phyloP scores from a whole-genome alignment of 2,888 invertebrate species.

The Tanytarsus gracilentus region DNA sequence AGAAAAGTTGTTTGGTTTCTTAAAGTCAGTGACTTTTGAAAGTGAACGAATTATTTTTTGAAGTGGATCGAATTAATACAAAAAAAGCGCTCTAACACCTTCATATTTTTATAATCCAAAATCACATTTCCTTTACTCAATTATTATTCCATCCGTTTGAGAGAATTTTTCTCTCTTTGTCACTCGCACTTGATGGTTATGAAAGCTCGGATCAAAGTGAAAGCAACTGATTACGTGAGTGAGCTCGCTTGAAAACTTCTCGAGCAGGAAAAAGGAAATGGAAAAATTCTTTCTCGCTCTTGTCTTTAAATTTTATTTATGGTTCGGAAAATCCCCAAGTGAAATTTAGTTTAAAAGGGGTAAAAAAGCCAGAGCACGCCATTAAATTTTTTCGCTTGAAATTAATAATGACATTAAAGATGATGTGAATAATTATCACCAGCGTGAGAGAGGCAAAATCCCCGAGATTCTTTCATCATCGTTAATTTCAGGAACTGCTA shows the following conservation, averaged over 20 bases:
- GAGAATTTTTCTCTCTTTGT: no score
- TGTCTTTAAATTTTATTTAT: no score
- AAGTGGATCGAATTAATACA: no score
- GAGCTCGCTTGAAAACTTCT: background rate
- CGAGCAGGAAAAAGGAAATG: conserved; percentile 26
- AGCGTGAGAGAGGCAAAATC: conserved; percentile 1
- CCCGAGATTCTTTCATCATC: conserved; percentile 16
- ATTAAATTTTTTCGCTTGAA: background rate
- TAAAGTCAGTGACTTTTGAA: no score
- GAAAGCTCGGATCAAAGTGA: conserved; percentile 21
- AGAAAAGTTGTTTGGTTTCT: no score
- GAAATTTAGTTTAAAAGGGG: background rate
- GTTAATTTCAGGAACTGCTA: conserved; percentile 23
- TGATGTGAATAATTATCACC: conserved; percentile 23
- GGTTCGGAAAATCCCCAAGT: no score
- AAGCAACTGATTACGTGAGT: background rate
- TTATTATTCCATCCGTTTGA: background rate
- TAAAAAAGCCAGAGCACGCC: background rate
- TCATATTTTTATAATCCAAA: no score
- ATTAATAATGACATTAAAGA: conserved; percentile 29
- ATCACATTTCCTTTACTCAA: conserved; percentile 6
- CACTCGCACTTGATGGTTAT: no score
- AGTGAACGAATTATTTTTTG: no score
- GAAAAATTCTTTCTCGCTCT: background rate
- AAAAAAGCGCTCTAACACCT: no score